phyloP scores from a whole-genome alignment of 2,797 vertebrate genomes.

The Microctenopoma lineatum region DNA sequence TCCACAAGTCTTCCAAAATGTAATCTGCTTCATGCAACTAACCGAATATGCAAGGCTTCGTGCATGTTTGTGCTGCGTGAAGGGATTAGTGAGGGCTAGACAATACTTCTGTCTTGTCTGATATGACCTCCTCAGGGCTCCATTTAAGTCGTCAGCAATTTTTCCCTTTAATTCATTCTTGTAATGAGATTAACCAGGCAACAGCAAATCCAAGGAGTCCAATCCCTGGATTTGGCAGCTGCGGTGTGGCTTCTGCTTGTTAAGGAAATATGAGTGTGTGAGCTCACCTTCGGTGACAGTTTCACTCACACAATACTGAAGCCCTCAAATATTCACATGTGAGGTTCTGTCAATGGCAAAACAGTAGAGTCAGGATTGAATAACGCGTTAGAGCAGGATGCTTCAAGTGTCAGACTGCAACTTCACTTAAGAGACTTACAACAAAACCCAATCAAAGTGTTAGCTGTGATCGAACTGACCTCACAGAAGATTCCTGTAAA shows the following conservation, averaged over 20 bases:
- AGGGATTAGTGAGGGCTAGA: conserved; percentile 77
- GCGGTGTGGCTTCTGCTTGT: conserved; percentile 63
- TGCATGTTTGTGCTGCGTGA: conserved; percentile 50
- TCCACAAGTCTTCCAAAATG: conserved; percentile 26
- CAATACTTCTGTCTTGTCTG: conserved; percentile 82
- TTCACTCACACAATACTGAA: conserved; percentile 26
- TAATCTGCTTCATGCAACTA: conserved; percentile 50
- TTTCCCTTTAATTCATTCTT: conserved; percentile 86
- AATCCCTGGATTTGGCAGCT: conserved; percentile 78
- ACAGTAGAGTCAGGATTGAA: neutral
- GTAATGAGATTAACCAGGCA: conserved; percentile 85
- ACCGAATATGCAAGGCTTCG: conserved; percentile 52
- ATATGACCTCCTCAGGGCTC: conserved; percentile 83
- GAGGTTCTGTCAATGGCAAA: neutral
- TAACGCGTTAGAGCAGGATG: neutral
- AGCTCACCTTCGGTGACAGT: conserved; percentile 44
- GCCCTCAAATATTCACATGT: neutral
- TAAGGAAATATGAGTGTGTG: conserved; percentile 46
- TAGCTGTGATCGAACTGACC: conserved; percentile 23
- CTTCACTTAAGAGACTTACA: conserved; percentile 28
- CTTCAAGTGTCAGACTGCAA: neutral
- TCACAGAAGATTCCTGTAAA: conserved; percentile 17
- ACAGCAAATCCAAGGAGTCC: conserved; percentile 80
- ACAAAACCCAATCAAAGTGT: conserved; percentile 39
- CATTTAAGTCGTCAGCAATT: conserved; percentile 86